phyloP scores from a whole-genome alignment of 2,888 invertebrate species.

The Ditylenchus weischeri region DNA sequence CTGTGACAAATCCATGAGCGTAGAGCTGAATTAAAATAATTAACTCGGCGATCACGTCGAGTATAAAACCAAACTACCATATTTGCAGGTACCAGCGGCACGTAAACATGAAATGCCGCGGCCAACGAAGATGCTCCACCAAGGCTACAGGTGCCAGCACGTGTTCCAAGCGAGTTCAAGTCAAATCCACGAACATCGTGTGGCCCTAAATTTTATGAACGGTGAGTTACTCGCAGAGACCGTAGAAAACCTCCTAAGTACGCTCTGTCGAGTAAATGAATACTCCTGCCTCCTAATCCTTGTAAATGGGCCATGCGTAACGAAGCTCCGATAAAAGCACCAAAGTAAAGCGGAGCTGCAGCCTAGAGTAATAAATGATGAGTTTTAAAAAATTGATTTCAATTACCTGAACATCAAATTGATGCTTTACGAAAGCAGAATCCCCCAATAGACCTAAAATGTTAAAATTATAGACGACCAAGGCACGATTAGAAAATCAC shows the following conservation, averaged over 20 bases:
- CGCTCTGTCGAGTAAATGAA: slow-evolving; percentile 65
- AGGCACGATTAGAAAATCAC: no score
- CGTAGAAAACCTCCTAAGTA: slow-evolving; percentile 71
- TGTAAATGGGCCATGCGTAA: slow-evolving; percentile 36
- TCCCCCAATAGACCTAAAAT: slow-evolving; percentile 86
- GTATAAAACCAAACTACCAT: slow-evolving; percentile 59
- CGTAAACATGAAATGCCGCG: slow-evolving; percentile 78
- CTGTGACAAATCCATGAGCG: slow-evolving; percentile 81
- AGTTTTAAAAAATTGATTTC: background rate
- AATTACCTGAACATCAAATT: slow-evolving; percentile 64
- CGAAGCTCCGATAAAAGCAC: slow-evolving; percentile 53
- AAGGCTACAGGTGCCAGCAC: slow-evolving; percentile 68
- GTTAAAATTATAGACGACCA: slow-evolving; percentile 66
- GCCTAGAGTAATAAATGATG: slow-evolving; percentile 64
- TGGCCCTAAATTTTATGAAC: slow-evolving; percentile 65
- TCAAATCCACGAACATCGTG: slow-evolving; percentile 79
- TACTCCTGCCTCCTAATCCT: slow-evolving; percentile 43
- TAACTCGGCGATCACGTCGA: background rate
- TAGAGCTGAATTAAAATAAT: slow-evolving; percentile 65
- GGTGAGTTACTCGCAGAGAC: no score
- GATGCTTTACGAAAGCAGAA: slow-evolving; percentile 82
- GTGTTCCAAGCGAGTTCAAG: slow-evolving; percentile 67
- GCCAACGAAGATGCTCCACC: slow-evolving; percentile 67
- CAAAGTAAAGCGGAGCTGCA: slow-evolving; percentile 69
- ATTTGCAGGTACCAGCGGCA: slow-evolving; percentile 70